A percentile compares a stretch with the other conserved stretches of the same genome.
These are phyloP conservation scores for Anniella stebbinsi DNA, from an alignment of 2,797 vertebrate genomes.

Conservation along the genomic window DNA sequence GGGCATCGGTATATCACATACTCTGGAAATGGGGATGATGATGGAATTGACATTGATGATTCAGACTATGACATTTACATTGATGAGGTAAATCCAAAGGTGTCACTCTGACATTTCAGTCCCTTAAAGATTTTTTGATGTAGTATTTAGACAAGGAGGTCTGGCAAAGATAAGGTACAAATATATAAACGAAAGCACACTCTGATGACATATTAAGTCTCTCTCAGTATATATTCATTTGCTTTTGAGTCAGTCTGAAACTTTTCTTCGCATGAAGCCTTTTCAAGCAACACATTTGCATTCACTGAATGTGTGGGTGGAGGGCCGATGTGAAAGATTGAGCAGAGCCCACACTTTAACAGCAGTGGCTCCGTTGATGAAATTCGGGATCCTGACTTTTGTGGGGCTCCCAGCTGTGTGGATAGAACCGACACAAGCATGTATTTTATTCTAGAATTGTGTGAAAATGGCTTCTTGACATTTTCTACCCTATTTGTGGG, in stretches of 20 bases:
- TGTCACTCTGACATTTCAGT: constrained; percentile 20
- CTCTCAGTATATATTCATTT: background rate
- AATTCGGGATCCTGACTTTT: background rate
- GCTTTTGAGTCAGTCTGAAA: background rate
- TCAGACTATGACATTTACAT: constrained; percentile 92
- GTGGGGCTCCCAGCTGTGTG: background rate
- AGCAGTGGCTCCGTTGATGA: background rate
- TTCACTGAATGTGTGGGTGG: background rate
- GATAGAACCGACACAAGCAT: background rate
- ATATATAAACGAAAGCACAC: background rate
- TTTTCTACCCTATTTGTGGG: no score
- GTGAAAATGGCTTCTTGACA: no score
- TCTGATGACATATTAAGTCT: background rate
- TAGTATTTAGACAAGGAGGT: constrained; percentile 16
- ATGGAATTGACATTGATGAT: constrained; percentile 86
- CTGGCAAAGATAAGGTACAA: background rate
- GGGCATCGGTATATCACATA: constrained; percentile 82
- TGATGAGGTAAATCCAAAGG: constrained; percentile 85
- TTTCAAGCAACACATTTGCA: background rate
- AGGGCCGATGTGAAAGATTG: background rate
- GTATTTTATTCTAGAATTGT: no score
- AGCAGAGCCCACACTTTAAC: background rate
- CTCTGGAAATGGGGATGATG: constrained; percentile 81
- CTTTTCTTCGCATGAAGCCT: background rate
- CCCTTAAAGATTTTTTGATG: constrained; percentile 10